Evolutionary conservation across 2,888 invertebrate species (phyloP).

Genomic region (Tachina fera): DNA sequence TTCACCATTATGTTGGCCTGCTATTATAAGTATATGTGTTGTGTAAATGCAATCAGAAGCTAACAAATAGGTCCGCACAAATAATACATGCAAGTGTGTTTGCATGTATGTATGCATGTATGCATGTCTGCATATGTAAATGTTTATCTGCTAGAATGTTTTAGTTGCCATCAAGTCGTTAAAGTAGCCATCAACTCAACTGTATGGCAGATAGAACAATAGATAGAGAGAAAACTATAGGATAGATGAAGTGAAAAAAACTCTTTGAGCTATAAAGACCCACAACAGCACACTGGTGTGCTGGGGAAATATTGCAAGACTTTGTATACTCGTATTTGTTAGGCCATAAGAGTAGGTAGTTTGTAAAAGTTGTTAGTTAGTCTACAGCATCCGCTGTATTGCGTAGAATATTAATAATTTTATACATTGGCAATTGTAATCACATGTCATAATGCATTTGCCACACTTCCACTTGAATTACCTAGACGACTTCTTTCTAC

Average conservation of each 20-base stretch:
- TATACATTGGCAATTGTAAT: conserved; percentile 66
- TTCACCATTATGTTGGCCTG: conserved; percentile 2
- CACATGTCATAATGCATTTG: conserved; percentile 71
- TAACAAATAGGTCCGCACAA: conserved; percentile 7
- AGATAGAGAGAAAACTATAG: conserved; percentile 1
- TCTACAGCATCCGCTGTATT: conserved; percentile 62
- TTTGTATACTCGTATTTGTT: neutral
- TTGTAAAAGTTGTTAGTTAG: conserved; percentile 53
- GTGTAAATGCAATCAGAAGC: conserved; percentile 23
- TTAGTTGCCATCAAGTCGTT: conserved; percentile 31
- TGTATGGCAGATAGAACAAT: conserved; percentile 30
- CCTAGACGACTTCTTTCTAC: conserved; percentile 8
- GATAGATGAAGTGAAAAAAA: conserved; percentile 34
- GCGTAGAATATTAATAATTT: conserved; percentile 47
- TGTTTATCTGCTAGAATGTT: neutral
- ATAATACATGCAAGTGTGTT: neutral
- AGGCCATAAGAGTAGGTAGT: conserved; percentile 30
- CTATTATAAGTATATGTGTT: conserved; percentile 15
- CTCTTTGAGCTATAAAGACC: conserved; percentile 18
- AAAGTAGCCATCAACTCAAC: conserved; percentile 48
- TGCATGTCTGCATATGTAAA: neutral
- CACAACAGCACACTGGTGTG: neutral
- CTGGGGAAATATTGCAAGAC: neutral
- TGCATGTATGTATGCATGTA: neutral
- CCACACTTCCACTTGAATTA: conserved; percentile 71